phyloP scores from a whole-genome alignment of 2,888 invertebrate genomes.

The Troilus luridus region DNA sequence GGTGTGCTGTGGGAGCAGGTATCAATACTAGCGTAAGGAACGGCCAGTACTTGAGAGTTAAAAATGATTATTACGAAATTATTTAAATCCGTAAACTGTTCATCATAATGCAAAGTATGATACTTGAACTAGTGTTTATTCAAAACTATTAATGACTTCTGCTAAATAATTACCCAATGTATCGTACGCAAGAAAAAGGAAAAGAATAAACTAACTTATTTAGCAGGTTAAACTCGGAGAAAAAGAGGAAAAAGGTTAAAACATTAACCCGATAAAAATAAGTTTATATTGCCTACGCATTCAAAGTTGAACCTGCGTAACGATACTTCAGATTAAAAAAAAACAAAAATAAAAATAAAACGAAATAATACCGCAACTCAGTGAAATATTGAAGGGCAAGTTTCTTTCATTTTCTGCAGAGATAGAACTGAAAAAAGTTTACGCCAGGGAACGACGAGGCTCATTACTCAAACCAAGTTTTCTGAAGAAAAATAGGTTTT shows the following conservation, averaged over 20 bases:
- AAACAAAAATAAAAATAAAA: no score
- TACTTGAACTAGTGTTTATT: no score
- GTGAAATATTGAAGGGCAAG: constrained; percentile 21
- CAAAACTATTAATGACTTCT: no score
- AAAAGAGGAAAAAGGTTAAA: neutral
- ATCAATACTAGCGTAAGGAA: no score
- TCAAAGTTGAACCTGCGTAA: neutral
- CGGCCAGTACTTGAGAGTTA: no score
- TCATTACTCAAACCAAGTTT: constrained; percentile 23
- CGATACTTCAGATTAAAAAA: neutral
- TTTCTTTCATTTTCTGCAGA: constrained; percentile 36
- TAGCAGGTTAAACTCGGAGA: neutral
- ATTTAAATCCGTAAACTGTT: no score
- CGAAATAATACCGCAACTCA: neutral
- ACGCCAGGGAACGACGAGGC: constrained; percentile 1
- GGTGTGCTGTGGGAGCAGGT: no score
- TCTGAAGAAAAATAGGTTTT: constrained; percentile 40
- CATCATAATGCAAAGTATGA: no score
- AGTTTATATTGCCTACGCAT: neutral
- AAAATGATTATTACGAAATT: no score
- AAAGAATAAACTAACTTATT: no score
- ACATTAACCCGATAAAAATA: neutral
- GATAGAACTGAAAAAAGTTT: constrained; percentile 11
- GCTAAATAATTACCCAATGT: no score
- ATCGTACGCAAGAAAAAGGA: no score